Conservation (phyloP, 2,888 invertebrate genomes). For the Drepana falcataria region DNA sequence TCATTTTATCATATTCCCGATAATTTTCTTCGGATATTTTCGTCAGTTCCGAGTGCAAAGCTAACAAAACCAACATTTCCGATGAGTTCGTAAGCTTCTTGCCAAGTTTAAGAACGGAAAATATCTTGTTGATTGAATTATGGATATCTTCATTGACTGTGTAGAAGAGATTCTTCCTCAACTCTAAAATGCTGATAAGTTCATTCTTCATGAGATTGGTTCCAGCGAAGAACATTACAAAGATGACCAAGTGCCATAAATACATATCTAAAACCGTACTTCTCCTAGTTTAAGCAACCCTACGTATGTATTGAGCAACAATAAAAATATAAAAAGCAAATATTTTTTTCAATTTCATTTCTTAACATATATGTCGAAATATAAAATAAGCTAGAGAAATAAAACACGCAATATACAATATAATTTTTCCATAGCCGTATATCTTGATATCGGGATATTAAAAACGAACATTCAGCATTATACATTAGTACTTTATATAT, state of each 20-base stretch:
- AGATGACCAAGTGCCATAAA: conserved; percentile 16
- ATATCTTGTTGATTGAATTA: conserved; percentile 27
- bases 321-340: not conserved
- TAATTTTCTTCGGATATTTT: conserved; percentile 25
- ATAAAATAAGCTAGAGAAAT: not conserved
- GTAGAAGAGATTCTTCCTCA: conserved; percentile 21
- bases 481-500: not conserved
- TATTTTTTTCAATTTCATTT: not conserved
- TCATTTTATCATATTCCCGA: conserved; percentile 18
- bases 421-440: not conserved
- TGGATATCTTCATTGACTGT: conserved; percentile 23
- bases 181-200: conserved; percentile 9
- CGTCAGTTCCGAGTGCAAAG: conserved; percentile 30
- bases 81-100: conserved; percentile 15
- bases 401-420: not conserved
- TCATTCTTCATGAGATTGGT: conserved; percentile 12
- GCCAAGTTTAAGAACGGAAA: conserved; percentile 25
- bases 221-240: conserved; percentile 8
- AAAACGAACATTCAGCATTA: not conserved
- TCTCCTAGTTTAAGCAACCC: not conserved
- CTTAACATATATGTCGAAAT: not conserved
- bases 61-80: conserved; percentile 22
- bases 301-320: not conserved
- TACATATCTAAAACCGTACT: not conserved
- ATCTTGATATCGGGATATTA: not conserved